Conservation (phyloP, 2,797 vertebrate species). For the Xiphophorus birchmanni region DNA sequence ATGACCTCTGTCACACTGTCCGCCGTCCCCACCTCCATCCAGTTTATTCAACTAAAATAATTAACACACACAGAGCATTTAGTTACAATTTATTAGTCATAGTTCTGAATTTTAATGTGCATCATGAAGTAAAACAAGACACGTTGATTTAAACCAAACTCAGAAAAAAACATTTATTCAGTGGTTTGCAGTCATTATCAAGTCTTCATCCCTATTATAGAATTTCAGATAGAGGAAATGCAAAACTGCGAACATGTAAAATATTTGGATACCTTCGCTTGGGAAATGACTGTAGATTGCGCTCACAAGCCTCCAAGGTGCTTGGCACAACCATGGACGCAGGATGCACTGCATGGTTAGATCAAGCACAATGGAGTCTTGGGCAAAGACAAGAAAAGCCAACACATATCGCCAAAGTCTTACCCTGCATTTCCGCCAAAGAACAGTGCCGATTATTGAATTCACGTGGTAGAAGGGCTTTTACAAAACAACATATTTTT, state of each 20-base stretch:
- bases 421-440: not conserved
- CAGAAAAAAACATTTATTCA: not conserved
- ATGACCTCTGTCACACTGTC: not conserved
- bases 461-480: not conserved
- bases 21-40: no score
- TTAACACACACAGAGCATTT: constrained; percentile 46
- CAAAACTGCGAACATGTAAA: not conserved
- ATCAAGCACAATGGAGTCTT: constrained; percentile 89
- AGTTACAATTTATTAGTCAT: constrained; percentile 60
- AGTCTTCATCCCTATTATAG: not conserved
- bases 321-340: constrained; percentile 88
- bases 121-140: constrained; percentile 14
- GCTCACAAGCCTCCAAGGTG: constrained; percentile 85
- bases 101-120: constrained; percentile 5
- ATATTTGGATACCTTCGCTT: not conserved
- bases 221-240: not conserved
- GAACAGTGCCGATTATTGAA: not conserved
- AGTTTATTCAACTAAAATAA: constrained; percentile 15
- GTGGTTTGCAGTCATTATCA: not conserved
- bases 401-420: constrained; percentile 17
- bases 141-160: not conserved
- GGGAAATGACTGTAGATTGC: constrained; percentile 27
- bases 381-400: constrained; percentile 56
- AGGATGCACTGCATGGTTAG: constrained; percentile 87
- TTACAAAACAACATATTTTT: constrained; percentile 1